A percentile compares a stretch with the other conserved stretches of the same genome.
Conservation (phyloP, 2,797 vertebrate genomes). For the Pangasius sanitwongsei region DNA sequence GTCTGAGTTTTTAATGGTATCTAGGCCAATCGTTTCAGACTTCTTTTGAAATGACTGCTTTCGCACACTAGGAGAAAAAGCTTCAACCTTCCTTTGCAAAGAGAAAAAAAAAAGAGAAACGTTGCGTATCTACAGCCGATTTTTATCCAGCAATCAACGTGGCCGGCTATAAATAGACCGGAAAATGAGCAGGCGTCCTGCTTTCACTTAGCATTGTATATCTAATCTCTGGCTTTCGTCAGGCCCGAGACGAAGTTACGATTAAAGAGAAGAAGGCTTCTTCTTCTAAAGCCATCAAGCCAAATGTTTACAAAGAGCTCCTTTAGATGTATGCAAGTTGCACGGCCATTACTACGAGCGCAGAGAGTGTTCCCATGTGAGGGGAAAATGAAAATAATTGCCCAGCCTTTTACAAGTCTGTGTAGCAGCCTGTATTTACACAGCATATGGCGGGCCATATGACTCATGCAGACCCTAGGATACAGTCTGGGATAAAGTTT, state of each 20-base stretch:
- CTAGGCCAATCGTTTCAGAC: conserved; percentile 57
- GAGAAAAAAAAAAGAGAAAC: background rate
- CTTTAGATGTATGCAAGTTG: conserved; percentile 59
- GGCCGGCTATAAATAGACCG: conserved; percentile 63
- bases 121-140: conserved; percentile 52
- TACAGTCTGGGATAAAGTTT: conserved; percentile 43
- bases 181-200: conserved; percentile 55
- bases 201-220: conserved; percentile 57
- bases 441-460: conserved; percentile 55
- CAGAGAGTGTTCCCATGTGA: conserved; percentile 61
- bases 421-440: conserved; percentile 47
- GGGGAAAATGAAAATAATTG: conserved; percentile 59
- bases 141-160: conserved; percentile 63
- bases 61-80: conserved; percentile 47
- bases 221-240: conserved; percentile 62
- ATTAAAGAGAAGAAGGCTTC: conserved; percentile 70
- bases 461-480: conserved; percentile 55
- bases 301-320: conserved; percentile 72
- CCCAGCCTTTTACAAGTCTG: conserved; percentile 50
- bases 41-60: conserved; percentile 60
- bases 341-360: conserved; percentile 51
- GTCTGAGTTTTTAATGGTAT: conserved; percentile 52
- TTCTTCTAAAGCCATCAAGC: conserved; percentile 73
- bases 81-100: conserved; percentile 32
- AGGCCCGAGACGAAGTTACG: conserved; percentile 57